Base-by-base conservation (phyloP, 2,888 invertebrate genomes). In the Morpho deidamia region DNA sequence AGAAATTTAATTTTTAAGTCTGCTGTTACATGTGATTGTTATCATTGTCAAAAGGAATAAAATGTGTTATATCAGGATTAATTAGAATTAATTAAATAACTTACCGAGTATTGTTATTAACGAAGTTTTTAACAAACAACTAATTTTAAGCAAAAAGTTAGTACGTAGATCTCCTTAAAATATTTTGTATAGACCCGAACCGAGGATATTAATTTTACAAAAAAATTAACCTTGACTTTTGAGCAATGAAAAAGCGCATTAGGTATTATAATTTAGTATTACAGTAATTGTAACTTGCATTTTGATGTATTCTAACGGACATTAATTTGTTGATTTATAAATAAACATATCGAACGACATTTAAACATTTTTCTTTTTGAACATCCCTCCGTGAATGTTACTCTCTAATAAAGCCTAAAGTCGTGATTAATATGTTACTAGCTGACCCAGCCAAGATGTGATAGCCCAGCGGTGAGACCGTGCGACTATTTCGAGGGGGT, bases 1-100 rank as follows among this genome's bases (percentile, higher is more conserved):
- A 91, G 94, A 67, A 94, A 94, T 67, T 88, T 96, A 55, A 92
- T 93, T 52, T 96, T 96, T 76, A 96, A 95, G 79, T 96, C 96
- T 10, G 96, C 97, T 4, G 91, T 93, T 53, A 92, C 92, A 39
- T 97, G 96, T 80, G 92, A 94, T 37, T 97, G 97, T 78, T 96
- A 95, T 72, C 95, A 96, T 74, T 96, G 96, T 81, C 95, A 95
- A 82, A 96, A 96, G 74, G 93, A 94, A 68, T 87, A 71, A 37
- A 37, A 37, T 10, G 2, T 37, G 5, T 37, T 37, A 10, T 37
- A 10, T 37, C 0, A 37, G 8, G 9, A 23, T 23, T 23, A 1
- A 23, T 23, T n/a, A 23, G 23, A 23, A 23, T 23, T 23, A 23
- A 5, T 23, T 23, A 23, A 23, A 23, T 23, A 23, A 41, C 32